Base-by-base conservation (phyloP, 1,140 invertebrate genomes). In the Zophobas atratus region DNA sequence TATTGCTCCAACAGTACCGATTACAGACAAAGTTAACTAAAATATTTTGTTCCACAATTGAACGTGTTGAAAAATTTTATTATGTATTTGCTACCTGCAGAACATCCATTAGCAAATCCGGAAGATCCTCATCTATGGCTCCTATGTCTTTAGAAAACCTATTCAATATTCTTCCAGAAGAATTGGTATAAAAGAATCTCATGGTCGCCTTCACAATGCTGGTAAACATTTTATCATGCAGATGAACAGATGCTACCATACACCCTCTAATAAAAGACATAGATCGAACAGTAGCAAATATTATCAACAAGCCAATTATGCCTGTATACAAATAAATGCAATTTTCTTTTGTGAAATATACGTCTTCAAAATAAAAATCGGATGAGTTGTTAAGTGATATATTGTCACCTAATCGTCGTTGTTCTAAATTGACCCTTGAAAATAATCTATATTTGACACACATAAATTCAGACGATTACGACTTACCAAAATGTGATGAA, bases 111-210 rank as follows among this genome's bases (percentile, higher is more conserved):
- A 93, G 89, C 6, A 91, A 88, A 51, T 89, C 87, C 70, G 96
- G 96, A 4, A 98, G 85, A 0, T 92, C 83, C 85, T 98, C 96
- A 84, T 97, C 96, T 79, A 97, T 91, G 0, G 92, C 90, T 0
- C 94, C 93, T 82, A 93, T 89, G 77, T 94, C 93, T 85, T 93
- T 94, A 0, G 92, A 90, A 80, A 94, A 94, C 43, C 93, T 85
- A 83, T 94, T 94, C 1, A 94, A 83, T n/a, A 93, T 94, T 2
- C 94, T 87, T 5, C 93, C 94, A 78, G 89, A 89, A 1, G 94
- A 92, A 86, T 97, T 97, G 6, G 91, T 93, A 80, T 96, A 95
- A 86, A 98, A 98, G 87, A 98, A 98, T 5, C 90, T 88, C 90
- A 97, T 96, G 0, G 93, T 94, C 0, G 94, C 93, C 1, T 92